A percentile compares a stretch with the other conserved stretches of the same genome.
Evolutionary conservation across 2,113 vertebrate species (phyloP).

Genomic region (Uria aalge): DNA sequence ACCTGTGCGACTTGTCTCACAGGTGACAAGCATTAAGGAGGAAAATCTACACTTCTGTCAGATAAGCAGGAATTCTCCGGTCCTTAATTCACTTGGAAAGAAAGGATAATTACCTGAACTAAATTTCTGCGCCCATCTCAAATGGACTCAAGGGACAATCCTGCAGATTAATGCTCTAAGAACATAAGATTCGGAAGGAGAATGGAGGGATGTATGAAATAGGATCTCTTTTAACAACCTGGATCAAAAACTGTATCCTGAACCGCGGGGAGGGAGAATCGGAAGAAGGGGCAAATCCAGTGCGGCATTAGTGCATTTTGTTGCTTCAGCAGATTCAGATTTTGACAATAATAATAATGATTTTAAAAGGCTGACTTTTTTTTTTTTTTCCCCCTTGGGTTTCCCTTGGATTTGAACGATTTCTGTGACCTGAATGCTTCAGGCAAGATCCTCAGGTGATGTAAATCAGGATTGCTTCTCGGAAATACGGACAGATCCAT

Average conservation of each 20-base stretch:
- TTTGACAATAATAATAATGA: background rate
- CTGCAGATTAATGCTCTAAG: slow-evolving; percentile 65
- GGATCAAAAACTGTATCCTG: slow-evolving; percentile 44
- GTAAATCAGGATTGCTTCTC: background rate
- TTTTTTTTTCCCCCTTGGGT: background rate
- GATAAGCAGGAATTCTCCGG: slow-evolving; percentile 33
- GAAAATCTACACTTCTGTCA: slow-evolving; percentile 43
- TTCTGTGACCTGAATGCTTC: slow-evolving; percentile 31
- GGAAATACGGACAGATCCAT: background rate
- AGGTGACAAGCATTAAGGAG: slow-evolving; percentile 56
- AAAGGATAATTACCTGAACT: slow-evolving; percentile 71
- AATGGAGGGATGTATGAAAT: slow-evolving; percentile 53
- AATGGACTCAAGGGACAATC: slow-evolving; percentile 67
- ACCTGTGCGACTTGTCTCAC: slow-evolving; percentile 39
- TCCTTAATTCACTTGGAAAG: slow-evolving; percentile 62
- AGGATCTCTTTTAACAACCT: slow-evolving; percentile 58
- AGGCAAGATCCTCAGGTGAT: background rate
- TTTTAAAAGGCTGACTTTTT: background rate
- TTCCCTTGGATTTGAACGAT: slow-evolving; percentile 25
- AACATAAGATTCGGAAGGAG: slow-evolving; percentile 44
- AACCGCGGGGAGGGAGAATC: background rate
- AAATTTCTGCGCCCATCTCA: slow-evolving; percentile 61
- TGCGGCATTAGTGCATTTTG: background rate
- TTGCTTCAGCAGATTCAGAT: background rate
- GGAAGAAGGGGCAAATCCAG: slow-evolving; percentile 24